A percentile compares a stretch with the other conserved stretches of the same genome.
Conservation (phyloP, 2,888 invertebrate species). For the Lasioglossum zephyrum region DNA sequence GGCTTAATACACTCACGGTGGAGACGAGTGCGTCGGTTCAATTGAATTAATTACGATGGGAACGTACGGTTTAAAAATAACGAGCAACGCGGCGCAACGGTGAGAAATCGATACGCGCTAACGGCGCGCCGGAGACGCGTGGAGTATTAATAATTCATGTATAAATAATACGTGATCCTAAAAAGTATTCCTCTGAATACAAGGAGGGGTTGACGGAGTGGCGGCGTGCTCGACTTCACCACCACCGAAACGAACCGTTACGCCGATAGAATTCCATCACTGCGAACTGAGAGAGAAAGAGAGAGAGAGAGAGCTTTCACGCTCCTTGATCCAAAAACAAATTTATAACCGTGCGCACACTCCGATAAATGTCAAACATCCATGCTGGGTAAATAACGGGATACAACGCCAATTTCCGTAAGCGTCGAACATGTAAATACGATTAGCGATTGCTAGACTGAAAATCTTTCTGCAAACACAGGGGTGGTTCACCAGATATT, state of each 20-base stretch:
- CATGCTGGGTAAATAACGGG: neutral
- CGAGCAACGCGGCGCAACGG: constrained; percentile 38
- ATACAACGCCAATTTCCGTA: neutral
- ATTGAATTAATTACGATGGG: constrained; percentile 53
- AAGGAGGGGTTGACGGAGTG: neutral
- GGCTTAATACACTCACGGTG: constrained; percentile 19
- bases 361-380: neutral
- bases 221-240: neutral
- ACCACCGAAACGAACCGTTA: neutral
- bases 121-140: constrained; percentile 40
- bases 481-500: too few relatives aligned
- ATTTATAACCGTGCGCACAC: constrained; percentile 1
- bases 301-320: neutral
- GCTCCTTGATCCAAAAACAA: constrained; percentile 9
- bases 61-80: constrained; percentile 57
- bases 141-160: constrained; percentile 47
- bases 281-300: too few relatives aligned
- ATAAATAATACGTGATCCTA: constrained; percentile 54
- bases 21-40: constrained; percentile 49
- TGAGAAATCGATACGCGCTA: constrained; percentile 54
- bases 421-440: neutral
- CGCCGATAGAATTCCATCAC: neutral
- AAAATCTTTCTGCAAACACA: neutral
- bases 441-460: neutral
- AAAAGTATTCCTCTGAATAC: constrained; percentile 32